phyloP scores from a whole-genome alignment of 1,140 invertebrate genomes.

The Portunus trituberculatus region DNA sequence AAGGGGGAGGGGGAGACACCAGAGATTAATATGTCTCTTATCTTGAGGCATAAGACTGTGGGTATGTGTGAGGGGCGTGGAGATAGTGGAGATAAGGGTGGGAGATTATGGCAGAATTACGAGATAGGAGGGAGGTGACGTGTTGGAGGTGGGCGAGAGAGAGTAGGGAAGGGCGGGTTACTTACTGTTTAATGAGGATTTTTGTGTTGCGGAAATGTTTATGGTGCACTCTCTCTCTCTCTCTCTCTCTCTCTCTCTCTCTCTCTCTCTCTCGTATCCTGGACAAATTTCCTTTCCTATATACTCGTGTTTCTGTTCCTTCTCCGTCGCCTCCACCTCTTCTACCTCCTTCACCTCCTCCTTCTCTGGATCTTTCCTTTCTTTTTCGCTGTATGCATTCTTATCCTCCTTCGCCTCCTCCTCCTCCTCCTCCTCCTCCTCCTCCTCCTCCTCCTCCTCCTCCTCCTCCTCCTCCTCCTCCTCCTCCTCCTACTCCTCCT shows the following conservation, averaged over 20 bases:
- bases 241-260: conserved; percentile 9
- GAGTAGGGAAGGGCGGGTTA: not conserved
- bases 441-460: not conserved
- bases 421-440: not conserved
- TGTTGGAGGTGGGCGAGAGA: no score
- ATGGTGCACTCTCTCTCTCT: not conserved
- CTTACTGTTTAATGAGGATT: no score
- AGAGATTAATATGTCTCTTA: not conserved
- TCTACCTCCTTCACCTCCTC: not conserved
- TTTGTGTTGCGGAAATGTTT: not conserved
- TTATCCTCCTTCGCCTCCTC: not conserved
- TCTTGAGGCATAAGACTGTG: not conserved
- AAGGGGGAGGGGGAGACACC: not conserved
- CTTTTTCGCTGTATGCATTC: not conserved
- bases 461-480: no score
- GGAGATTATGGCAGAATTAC: not conserved
- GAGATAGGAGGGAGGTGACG: not conserved
- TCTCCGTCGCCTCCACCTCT: not conserved
- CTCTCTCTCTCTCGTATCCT: not conserved
- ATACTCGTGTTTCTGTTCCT: not conserved
- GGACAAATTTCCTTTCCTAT: no score
- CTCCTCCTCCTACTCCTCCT: no score
- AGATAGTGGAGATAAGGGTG: not conserved
- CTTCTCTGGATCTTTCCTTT: not conserved
- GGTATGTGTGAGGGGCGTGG: not conserved